Conservation (phyloP, 1,140 invertebrate genomes). For the Drosophila miranda region DNA sequence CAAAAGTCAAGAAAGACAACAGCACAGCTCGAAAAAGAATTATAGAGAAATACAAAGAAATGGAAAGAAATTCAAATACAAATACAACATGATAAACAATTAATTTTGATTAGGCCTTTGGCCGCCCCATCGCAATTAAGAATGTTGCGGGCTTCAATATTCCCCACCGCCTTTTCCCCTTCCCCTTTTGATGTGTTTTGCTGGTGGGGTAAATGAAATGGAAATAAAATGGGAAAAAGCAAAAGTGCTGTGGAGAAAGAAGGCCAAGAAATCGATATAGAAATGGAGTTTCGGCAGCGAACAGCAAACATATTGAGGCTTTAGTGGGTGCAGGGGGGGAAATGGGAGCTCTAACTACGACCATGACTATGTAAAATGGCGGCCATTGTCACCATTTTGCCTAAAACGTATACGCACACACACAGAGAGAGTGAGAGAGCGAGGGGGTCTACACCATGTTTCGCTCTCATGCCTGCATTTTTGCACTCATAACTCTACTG, state of each 20-base stretch:
- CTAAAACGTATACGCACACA: constrained; percentile 41
- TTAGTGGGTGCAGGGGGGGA: constrained; percentile 6
- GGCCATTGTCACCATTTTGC: constrained; percentile 74
- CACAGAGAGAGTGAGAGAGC: background rate
- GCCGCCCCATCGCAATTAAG: constrained; percentile 68
- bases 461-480: constrained; percentile 42
- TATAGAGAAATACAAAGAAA: constrained; percentile 49
- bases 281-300: constrained; percentile 16
- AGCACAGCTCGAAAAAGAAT: constrained; percentile 18
- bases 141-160: constrained; percentile 16
- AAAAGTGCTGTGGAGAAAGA: constrained; percentile 61
- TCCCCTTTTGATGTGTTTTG: too few relatives aligned
- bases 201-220: constrained; percentile 5
- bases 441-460: background rate
- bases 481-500: constrained; percentile 72
- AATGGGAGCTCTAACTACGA: constrained; percentile 5
- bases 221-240: constrained; percentile 48
- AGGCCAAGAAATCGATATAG: constrained; percentile 59
- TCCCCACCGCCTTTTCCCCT: too few relatives aligned
- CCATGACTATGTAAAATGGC: constrained; percentile 58
- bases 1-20: constrained; percentile 14
- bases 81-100: constrained; percentile 81
- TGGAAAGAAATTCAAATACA: constrained; percentile 77
- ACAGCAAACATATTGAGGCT: constrained; percentile 38
- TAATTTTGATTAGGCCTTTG: constrained; percentile 76